Evolutionary conservation across 1,140 invertebrate genomes (phyloP).

Genomic region (Magallana ariakensis): DNA sequence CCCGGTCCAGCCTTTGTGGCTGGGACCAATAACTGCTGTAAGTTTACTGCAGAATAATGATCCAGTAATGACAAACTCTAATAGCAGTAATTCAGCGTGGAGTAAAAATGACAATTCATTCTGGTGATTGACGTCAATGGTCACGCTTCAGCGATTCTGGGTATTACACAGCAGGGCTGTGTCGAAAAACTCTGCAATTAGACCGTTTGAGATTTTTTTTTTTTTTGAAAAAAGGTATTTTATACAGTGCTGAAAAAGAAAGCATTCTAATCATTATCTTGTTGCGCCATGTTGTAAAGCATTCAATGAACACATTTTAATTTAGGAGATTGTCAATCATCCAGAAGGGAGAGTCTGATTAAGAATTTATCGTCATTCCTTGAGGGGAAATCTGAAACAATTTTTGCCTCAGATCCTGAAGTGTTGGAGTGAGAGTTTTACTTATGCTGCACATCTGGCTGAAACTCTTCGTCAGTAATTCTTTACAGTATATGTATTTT

Average conservation of each 20-base stretch:
- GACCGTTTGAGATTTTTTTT: not conserved
- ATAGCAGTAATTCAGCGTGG: conserved; percentile 18
- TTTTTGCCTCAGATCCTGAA: not conserved
- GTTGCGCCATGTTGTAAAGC: not conserved
- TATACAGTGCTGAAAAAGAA: conserved; percentile 3
- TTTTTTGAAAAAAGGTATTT: not conserved
- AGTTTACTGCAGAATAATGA: conserved; percentile 4
- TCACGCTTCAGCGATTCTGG: conserved; percentile 12
- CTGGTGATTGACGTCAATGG: conserved; percentile 25
- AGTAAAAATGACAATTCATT: conserved; percentile 28
- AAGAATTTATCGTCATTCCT: not conserved
- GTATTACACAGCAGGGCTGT: not conserved
- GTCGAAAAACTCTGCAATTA: not conserved
- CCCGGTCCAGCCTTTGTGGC: no score
- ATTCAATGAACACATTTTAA: conserved; percentile 4
- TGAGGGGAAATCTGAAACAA: not conserved
- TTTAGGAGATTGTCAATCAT: conserved; percentile 18
- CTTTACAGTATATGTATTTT: not conserved
- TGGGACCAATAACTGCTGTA: not conserved
- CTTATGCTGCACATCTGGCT: not conserved
- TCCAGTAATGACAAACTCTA: not conserved
- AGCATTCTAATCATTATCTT: conserved; percentile 7
- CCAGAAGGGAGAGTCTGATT: not conserved
- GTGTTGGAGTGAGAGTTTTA: not conserved
- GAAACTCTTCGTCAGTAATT: not conserved